phyloP scores from a whole-genome alignment of 1,140 invertebrate species.

The Phymorhynchus buccinoides region DNA sequence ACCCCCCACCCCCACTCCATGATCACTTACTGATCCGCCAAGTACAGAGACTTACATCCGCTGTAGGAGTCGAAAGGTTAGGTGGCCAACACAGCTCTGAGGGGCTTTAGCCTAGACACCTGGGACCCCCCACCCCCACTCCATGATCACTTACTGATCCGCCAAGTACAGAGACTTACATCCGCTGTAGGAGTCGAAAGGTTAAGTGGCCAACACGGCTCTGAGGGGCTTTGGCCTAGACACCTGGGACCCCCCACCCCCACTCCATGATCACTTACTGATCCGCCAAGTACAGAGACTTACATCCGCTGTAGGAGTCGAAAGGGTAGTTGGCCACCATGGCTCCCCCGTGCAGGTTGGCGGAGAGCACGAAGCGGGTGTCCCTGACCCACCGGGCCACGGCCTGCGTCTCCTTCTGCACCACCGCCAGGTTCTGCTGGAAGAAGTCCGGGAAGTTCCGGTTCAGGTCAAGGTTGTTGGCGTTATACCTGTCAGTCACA shows the following conservation, averaged over 20 bases:
- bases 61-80: too few species aligned
- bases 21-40: too few species aligned
- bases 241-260: not conserved
- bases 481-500: constrained; percentile 79
- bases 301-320: constrained; percentile 74
- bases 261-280: too few species aligned
- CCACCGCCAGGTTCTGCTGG: constrained; percentile 68
- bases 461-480: constrained; percentile 89
- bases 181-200: too few species aligned
- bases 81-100: too few species aligned
- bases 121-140: not conserved
- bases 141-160: not conserved
- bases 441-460: constrained; percentile 96
- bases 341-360: constrained; percentile 94
- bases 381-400: constrained; percentile 92
- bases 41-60: too few species aligned
- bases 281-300: not conserved
- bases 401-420: constrained; percentile 85
- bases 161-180: not conserved
- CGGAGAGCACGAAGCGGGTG: constrained; percentile 93
- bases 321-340: constrained; percentile 92
- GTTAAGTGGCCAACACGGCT: too few species aligned
- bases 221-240: too few species aligned
- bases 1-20: too few species aligned
- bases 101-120: too few species aligned